Percentiles rank a stretch among this genome's conserved stretches.
These are phyloP conservation scores for Corythornis madagascariensis DNA, from an alignment of 2,113 vertebrate genomes.

Conservation along the genomic window DNA sequence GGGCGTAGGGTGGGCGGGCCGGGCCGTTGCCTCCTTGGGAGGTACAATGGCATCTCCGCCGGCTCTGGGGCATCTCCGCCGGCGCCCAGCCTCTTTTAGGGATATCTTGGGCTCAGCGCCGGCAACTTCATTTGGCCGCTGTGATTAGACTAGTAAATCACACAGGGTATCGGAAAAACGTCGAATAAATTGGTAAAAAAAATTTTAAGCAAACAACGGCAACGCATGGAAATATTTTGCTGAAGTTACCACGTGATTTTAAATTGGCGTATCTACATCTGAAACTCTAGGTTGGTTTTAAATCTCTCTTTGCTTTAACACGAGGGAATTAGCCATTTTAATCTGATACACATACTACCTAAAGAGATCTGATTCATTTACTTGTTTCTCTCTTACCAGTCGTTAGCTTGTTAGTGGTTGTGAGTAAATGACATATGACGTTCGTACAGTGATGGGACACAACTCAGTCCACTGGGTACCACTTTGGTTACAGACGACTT, in stretches of 20 bases:
- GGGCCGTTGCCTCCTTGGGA: not conserved
- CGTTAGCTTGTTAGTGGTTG: not conserved
- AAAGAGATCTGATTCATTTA: not conserved
- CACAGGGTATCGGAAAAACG: fast-evolving
- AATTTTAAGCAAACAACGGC: not conserved
- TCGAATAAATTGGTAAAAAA: no score
- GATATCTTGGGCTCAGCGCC: not conserved
- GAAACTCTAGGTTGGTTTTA: not conserved
- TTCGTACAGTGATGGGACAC: not conserved
- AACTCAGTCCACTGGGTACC: not conserved
- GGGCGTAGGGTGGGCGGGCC: not conserved
- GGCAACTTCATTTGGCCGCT: not conserved
- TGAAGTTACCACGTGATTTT: fast-evolving
- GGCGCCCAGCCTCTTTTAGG: not conserved
- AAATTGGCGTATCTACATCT: not conserved
- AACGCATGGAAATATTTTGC: fast-evolving
- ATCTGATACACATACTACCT: not conserved
- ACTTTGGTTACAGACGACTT: not conserved
- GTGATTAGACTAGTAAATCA: not conserved
- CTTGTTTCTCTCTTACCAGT: not conserved
- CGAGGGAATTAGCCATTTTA: not conserved
- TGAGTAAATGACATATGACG: not conserved
- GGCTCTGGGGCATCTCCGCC: not conserved
- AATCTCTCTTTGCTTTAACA: not conserved
- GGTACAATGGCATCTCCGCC: not conserved